Conservation (phyloP, 2,113 vertebrate genomes). For the Dasyurus viverrinus region DNA sequence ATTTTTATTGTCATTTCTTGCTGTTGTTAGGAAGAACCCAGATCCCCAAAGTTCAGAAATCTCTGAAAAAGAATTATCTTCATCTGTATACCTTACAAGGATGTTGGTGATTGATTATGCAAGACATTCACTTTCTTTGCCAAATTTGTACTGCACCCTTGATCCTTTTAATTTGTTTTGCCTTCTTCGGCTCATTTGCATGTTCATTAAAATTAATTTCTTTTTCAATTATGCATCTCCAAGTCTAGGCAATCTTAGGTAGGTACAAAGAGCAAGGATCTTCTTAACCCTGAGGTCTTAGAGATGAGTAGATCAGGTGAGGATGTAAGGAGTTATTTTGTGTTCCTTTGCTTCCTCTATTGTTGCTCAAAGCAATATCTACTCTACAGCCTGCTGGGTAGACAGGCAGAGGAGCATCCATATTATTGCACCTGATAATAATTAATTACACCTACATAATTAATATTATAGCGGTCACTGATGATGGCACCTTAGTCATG, state of each 20-base stretch:
- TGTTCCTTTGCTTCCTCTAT: neutral
- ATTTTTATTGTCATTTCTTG: neutral
- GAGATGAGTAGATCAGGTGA: neutral
- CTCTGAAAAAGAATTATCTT: neutral
- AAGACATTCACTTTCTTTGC: constrained; percentile 67
- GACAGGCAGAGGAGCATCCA: neutral
- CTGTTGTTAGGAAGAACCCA: neutral
- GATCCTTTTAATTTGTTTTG: constrained; percentile 75
- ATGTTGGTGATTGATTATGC: constrained; percentile 76
- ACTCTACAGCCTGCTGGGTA: neutral
- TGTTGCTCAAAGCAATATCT: neutral
- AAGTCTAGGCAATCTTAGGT: neutral
- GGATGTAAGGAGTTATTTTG: neutral
- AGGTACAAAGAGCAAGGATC: neutral
- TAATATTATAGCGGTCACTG: neutral
- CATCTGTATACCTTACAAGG: neutral
- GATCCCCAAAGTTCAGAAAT: neutral
- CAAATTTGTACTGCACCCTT: constrained; percentile 55
- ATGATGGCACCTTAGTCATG: neutral
- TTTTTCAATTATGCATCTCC: neutral
- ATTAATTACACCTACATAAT: too few relatives aligned
- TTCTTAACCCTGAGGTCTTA: neutral
- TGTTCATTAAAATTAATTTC: constrained; percentile 75
- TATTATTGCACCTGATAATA: neutral
- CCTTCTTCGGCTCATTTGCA: constrained; percentile 72